Evolutionary conservation across 2,888 invertebrate species (phyloP).

Genomic region (Abrostola triplasia): DNA sequence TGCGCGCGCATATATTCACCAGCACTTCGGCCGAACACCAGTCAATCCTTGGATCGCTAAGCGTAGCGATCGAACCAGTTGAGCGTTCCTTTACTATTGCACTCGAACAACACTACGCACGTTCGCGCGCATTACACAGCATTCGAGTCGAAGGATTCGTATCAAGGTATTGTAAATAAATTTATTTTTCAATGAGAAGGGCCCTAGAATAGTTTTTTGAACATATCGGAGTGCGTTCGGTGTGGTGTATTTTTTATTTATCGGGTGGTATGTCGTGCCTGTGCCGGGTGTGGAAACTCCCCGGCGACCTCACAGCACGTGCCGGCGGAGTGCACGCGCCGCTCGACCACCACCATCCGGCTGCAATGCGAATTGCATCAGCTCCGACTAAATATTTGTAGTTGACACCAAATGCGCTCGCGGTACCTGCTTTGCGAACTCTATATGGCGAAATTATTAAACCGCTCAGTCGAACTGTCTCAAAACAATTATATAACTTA

Average conservation of each 20-base stretch:
- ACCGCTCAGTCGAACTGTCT: constrained; percentile 38
- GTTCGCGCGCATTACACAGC: constrained; percentile 64
- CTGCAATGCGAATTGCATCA: constrained; percentile 75
- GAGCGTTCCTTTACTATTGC: constrained; percentile 51
- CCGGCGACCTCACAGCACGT: constrained; percentile 67
- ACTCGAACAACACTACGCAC: constrained; percentile 61
- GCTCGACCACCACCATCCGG: constrained; percentile 57
- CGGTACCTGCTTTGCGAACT: constrained; percentile 69
- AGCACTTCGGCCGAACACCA: constrained; percentile 73
- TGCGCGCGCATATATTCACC: constrained; percentile 86
- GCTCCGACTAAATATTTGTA: constrained; percentile 60
- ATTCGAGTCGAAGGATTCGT: constrained; percentile 56
- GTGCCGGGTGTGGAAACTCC: constrained; percentile 71
- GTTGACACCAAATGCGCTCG: constrained; percentile 59
- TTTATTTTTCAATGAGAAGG: constrained; percentile 35
- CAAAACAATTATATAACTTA: constrained; percentile 19
- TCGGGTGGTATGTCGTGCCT: constrained; percentile 51
- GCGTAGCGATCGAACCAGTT: constrained; percentile 69
- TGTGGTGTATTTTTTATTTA: constrained; percentile 50
- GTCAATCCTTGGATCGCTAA: constrained; percentile 77
- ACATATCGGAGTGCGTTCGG: constrained; percentile 51
- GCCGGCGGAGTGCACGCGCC: constrained; percentile 65
- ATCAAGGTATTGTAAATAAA: constrained; percentile 69
- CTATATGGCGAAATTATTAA: constrained; percentile 55
- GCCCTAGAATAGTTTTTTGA: constrained; percentile 28